Evolutionary conservation across 2,888 invertebrate genomes (phyloP).

Genomic region (Herminia tarsipennalis): DNA sequence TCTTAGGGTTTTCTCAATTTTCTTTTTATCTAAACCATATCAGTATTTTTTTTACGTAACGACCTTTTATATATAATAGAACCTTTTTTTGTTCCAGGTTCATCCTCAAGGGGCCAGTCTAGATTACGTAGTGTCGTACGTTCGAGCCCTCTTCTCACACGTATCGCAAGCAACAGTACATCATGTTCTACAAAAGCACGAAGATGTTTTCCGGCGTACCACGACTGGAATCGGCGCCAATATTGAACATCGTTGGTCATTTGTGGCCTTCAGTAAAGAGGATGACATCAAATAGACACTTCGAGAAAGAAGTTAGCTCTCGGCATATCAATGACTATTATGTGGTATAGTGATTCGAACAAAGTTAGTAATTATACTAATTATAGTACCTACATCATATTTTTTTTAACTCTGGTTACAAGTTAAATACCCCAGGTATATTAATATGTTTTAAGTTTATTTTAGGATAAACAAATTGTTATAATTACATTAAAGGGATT

Average conservation of each 20-base stretch:
- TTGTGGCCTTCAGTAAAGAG: conserved; percentile 87
- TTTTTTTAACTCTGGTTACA: too few relatives aligned
- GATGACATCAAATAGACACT: conserved; percentile 15
- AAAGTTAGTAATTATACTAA: neutral
- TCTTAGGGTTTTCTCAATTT: too few relatives aligned
- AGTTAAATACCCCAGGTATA: too few relatives aligned
- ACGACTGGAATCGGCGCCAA: conserved; percentile 93
- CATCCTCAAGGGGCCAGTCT: conserved; percentile 97
- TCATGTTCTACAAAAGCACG: conserved; percentile 90
- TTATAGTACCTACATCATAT: too few relatives aligned
- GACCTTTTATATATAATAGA: too few relatives aligned
- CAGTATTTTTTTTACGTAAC: too few relatives aligned
- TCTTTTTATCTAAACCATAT: too few relatives aligned
- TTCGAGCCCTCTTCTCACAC: conserved; percentile 91
- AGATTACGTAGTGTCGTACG: conserved; percentile 96
- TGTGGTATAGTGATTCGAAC: neutral
- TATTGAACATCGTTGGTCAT: conserved; percentile 94
- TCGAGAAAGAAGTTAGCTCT: neutral
- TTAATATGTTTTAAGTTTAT: too few relatives aligned
- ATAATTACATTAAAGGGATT: too few relatives aligned
- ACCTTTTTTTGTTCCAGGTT: conserved; percentile 80
- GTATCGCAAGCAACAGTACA: conserved; percentile 91
- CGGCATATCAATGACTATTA: neutral
- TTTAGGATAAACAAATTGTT: too few relatives aligned
- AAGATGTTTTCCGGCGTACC: conserved; percentile 92